Percentiles rank a stretch among this genome's conserved stretches.
These are phyloP conservation scores for Stenurella melanura DNA, from an alignment of 2,888 invertebrate genomes.

Conservation along the genomic window DNA sequence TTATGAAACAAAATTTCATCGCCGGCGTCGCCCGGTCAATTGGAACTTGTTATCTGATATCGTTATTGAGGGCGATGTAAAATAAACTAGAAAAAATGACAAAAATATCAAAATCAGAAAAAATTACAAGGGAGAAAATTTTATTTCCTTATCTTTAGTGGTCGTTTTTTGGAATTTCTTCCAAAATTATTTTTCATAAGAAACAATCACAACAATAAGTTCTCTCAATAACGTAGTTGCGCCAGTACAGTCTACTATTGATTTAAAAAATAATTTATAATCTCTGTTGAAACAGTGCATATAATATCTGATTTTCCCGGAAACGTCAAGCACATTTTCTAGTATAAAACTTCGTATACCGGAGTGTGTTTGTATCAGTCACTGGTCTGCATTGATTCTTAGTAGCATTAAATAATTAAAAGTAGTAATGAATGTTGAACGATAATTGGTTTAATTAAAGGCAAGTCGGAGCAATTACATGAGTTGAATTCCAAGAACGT, in stretches of 20 bases:
- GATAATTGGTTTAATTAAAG: conserved; percentile 57
- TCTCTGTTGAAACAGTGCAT: conserved; percentile 24
- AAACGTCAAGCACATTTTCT: conserved; percentile 30
- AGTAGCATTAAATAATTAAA: conserved; percentile 50
- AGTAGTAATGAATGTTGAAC: conserved; percentile 51
- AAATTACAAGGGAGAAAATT: too few species aligned
- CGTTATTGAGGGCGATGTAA: too few species aligned
- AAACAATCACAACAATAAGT: neutral
- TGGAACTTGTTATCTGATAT: too few species aligned
- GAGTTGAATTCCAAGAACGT: conserved; percentile 51
- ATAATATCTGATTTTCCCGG: conserved; percentile 36
- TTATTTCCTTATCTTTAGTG: too few species aligned
- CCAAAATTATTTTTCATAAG: too few species aligned
- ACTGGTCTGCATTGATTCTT: conserved; percentile 49
- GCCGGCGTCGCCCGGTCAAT: too few species aligned
- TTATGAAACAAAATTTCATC: too few species aligned
- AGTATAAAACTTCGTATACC: neutral
- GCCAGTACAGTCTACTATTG: conserved; percentile 6
- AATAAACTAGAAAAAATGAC: too few species aligned
- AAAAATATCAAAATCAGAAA: too few species aligned
- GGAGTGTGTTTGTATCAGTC: conserved; percentile 42
- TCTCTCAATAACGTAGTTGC: neutral
- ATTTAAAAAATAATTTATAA: conserved; percentile 27
- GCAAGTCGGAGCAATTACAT: conserved; percentile 52
- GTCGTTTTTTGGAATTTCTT: too few species aligned